Evolutionary conservation across 2,888 invertebrate genomes (phyloP), one percentile per base, ranked within the genome.

Genomic region (Sialis fuliginosa): DNA sequence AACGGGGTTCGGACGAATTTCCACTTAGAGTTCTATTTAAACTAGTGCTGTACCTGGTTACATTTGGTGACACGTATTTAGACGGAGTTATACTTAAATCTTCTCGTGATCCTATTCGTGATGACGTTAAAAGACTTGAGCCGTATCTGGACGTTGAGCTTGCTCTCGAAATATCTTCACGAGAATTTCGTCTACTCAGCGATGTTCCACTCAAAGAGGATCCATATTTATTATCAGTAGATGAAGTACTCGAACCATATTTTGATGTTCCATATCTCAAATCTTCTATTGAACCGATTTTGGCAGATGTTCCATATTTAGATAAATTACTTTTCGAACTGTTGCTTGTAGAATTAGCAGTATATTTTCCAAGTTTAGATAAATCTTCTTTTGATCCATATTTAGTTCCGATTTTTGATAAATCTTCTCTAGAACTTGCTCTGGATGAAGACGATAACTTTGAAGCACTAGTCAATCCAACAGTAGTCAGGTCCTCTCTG

Each of bases 351-450:
- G 30, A 31, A 42, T 10, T 8, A 8, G 42, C 13, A 42, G 22
- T 9, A 22, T 22, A 22, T 22, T 22, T 22, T 22, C 22, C 22
- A 22, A 22, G 22, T 22, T 22, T 22, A 22, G 22, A 22, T 22
- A 22, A 22, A 22, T 22, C 22, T 42, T 13, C 6, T 12, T 13
- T 13, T 8, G 42, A 42, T n/a, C 37, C 37, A 37, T 37, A 30
- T 39, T 32, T 10, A 35, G 22, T 34, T 37, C 42, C 37, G 9
- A 35, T 41, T 9, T 42, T 47, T 9, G 37, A 33, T 6, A 47
- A 31, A n/a, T 47, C 47, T 31, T 47, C 47, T 6, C 42, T 30
- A 4, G 47, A 47, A 47, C 35, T 47, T 34, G 42, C 34, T 6
- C 47, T 32, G n/a, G 47, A 42, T 47, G 42, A 34, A 8, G 30